phyloP scores from a whole-genome alignment of 2,888 invertebrate genomes.

The Cyclophora punctaria region DNA sequence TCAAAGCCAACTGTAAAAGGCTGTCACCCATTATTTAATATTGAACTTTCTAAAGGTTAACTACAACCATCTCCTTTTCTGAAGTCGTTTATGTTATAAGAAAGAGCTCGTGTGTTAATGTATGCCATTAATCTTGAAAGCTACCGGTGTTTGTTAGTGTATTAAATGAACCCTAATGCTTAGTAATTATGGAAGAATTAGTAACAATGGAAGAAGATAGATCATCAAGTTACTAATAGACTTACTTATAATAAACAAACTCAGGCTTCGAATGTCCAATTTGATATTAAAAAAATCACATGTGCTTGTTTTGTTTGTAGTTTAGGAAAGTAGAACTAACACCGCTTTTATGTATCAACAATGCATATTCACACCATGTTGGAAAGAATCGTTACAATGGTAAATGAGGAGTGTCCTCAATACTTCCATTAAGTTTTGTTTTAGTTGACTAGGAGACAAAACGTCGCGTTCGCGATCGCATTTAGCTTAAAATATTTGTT shows the following conservation, averaged over 20 bases:
- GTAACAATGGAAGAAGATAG: too few species aligned
- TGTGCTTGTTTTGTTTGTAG: constrained; percentile 44
- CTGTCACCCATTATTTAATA: too few species aligned
- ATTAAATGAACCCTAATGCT: too few species aligned
- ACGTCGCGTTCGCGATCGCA: constrained; percentile 65
- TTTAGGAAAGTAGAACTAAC: constrained; percentile 70
- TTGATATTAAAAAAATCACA: constrained; percentile 33
- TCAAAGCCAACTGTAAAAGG: too few species aligned
- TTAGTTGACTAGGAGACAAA: constrained; percentile 59
- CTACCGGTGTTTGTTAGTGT: too few species aligned
- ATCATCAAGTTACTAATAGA: not conserved
- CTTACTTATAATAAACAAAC: constrained; percentile 18
- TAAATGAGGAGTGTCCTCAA: constrained; percentile 67
- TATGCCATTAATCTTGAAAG: too few species aligned
- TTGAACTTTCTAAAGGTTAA: too few species aligned
- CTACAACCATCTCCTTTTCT: too few species aligned
- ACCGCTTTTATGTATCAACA: constrained; percentile 60
- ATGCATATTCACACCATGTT: constrained; percentile 66
- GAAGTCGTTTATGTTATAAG: too few species aligned
- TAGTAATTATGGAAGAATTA: too few species aligned
- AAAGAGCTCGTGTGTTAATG: too few species aligned
- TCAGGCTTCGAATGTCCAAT: constrained; percentile 15
- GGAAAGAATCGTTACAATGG: constrained; percentile 57
- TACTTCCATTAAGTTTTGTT: constrained; percentile 60
- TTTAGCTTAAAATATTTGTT: constrained; percentile 41